Base-by-base conservation (phyloP, 2,113 vertebrate genomes). In the Meles meles region DNA sequence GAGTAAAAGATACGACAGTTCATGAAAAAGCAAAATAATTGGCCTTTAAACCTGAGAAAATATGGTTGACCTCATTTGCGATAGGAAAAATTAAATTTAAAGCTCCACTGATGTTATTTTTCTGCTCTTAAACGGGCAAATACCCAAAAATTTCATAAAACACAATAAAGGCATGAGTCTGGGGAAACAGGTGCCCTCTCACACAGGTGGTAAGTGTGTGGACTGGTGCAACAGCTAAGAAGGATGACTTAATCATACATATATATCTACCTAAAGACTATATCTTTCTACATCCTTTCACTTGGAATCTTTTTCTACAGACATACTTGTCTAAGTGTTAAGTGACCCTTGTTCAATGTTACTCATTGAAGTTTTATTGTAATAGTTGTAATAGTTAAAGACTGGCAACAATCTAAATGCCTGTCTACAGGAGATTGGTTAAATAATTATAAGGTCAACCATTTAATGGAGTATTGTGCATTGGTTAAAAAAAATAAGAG, bases 301-400 rank as follows among this genome's bases (percentile, higher is more conserved):
- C 25, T 34, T 49, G 11, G 39, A 49, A 27, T 79, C 61, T 84
- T 82, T 77, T 69, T 18, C 52, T 89, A 29, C 7, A 77, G 90
- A 77, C 37, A 59, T 5, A 82, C 39, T 20, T 92, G n/a, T n/a
- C 21, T 82, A 57, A 74, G 21, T 44, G 6, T 74, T 44, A 81
- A 65, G 72, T 79, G 85, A 71, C 4, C 39, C 52, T 42, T 63
- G 25, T 67, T 67, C 39, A 39, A 23, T 23, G 7, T 82, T 94
- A 86, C 39, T 94, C 42, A 76, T 23, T 92, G n/a, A 82, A 76
- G 29, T 21, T 92, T 71, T 97, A 57, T 85, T 94, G 25, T 72
- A 49, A 21, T 81, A 87, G 84, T 85, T 94, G 25, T 72, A 49
- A 21, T 81, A 87, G 84, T 74, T 84, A 57, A 96, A 72, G 47